These are phyloP conservation scores for Sitobion miscanthi DNA, from an alignment of 1,140 invertebrate species.

Conservation along the genomic window DNA sequence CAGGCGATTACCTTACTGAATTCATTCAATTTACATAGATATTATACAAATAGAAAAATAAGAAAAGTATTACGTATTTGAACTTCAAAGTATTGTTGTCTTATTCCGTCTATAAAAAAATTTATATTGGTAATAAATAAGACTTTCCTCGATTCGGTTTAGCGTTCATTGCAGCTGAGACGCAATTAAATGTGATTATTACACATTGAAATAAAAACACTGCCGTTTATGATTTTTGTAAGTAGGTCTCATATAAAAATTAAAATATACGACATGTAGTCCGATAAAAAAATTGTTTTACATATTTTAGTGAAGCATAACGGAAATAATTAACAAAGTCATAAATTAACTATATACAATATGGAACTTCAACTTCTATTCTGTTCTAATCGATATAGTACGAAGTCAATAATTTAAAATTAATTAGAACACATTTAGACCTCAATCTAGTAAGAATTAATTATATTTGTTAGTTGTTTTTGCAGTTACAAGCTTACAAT, in stretches of 20 bases:
- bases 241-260: not conserved
- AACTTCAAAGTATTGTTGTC: not conserved
- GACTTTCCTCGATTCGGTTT: not conserved
- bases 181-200: not conserved
- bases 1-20: too few species aligned
- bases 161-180: not conserved
- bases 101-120: too few species aligned
- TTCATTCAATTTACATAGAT: too few species aligned
- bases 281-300: not conserved
- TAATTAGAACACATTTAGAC: not conserved
- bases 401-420: not conserved
- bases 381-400: not conserved
- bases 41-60: too few species aligned
- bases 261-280: not conserved
- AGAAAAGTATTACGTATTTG: not conserved
- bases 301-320: too few species aligned
- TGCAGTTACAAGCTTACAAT: not conserved
- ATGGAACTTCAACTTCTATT: too few species aligned
- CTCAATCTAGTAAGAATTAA: not conserved
- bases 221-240: not conserved
- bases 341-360: too few species aligned
- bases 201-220: not conserved
- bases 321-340: too few species aligned
- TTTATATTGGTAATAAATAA: too few species aligned
- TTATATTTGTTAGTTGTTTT: not conserved